Evolutionary conservation across 2,888 invertebrate species (phyloP).

Genomic region (Oxycera nigricornis): DNA sequence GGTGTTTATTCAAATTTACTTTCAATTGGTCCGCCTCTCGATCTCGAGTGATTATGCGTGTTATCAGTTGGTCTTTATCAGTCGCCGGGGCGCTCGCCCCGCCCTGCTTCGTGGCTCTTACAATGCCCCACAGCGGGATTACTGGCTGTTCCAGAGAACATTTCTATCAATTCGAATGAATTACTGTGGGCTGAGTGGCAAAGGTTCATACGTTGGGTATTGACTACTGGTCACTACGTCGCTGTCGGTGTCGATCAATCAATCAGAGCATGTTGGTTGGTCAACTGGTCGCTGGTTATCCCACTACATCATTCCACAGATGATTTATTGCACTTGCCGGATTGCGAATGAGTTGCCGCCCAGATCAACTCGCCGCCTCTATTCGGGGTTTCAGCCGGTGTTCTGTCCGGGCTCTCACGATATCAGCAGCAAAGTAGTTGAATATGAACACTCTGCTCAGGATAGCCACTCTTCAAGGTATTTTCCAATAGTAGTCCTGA

Average conservation of each 20-base stretch:
- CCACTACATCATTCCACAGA: slow-evolving; percentile 22
- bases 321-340: slow-evolving; percentile 18
- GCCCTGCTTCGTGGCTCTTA: slow-evolving; percentile 13
- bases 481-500: too few relatives aligned
- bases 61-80: slow-evolving; percentile 36
- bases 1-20: slow-evolving; percentile 38
- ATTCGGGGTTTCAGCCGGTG: slow-evolving; percentile 14
- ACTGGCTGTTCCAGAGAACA: background rate
- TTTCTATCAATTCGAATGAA: background rate
- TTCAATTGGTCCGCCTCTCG: slow-evolving; percentile 38
- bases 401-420: too few relatives aligned
- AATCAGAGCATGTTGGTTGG: slow-evolving; percentile 12
- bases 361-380: background rate
- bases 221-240: background rate
- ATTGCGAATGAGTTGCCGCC: slow-evolving; percentile 5
- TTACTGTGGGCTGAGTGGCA: background rate
- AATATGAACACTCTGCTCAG: too few relatives aligned
- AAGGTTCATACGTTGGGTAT: background rate
- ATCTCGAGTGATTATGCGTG: slow-evolving; percentile 15
- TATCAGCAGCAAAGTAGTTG: too few relatives aligned
- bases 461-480: too few relatives aligned
- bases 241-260: background rate
- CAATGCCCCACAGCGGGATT: background rate
- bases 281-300: background rate
- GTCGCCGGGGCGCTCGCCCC: slow-evolving; percentile 12